Evolutionary conservation across 2,113 vertebrate genomes (phyloP).

Genomic region (Puma concolor): DNA sequence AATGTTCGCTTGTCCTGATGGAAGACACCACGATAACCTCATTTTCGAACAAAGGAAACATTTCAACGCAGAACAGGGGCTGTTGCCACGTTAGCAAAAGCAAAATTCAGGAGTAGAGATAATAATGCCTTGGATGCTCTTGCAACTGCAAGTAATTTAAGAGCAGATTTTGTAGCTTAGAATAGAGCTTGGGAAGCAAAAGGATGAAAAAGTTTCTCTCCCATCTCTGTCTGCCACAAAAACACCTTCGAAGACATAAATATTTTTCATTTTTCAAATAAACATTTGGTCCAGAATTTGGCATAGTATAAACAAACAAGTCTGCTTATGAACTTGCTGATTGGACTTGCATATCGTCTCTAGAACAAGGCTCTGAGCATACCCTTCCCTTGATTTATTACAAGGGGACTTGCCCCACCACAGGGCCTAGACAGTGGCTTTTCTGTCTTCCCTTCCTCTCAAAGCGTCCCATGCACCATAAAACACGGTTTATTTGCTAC

Average conservation of each 20-base stretch:
- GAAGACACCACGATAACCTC: background rate
- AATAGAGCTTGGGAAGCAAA: slow-evolving; percentile 11
- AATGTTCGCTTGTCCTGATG: slow-evolving; percentile 46
- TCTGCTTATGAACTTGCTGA: background rate
- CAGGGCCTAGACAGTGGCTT: background rate
- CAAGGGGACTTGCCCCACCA: background rate
- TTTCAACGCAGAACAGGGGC: background rate
- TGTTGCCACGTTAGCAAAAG: background rate
- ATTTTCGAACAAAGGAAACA: background rate
- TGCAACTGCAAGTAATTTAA: background rate
- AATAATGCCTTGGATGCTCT: background rate
- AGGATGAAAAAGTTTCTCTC: slow-evolving; percentile 35
- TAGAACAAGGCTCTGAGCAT: background rate
- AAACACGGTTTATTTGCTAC: background rate
- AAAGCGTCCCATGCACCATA: background rate
- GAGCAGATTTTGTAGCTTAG: background rate
- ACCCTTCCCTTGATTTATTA: background rate
- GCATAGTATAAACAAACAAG: slow-evolving; percentile 48
- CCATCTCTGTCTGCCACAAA: slow-evolving; percentile 44
- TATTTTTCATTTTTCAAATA: slow-evolving; percentile 65
- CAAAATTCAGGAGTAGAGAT: background rate
- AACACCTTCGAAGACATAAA: slow-evolving; percentile 60
- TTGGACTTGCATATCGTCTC: background rate
- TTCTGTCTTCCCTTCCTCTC: background rate
- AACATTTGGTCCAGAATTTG: slow-evolving; percentile 72